Evolutionary conservation across 2,797 vertebrate genomes (phyloP).

Genomic region (Esox masquinongy): DNA sequence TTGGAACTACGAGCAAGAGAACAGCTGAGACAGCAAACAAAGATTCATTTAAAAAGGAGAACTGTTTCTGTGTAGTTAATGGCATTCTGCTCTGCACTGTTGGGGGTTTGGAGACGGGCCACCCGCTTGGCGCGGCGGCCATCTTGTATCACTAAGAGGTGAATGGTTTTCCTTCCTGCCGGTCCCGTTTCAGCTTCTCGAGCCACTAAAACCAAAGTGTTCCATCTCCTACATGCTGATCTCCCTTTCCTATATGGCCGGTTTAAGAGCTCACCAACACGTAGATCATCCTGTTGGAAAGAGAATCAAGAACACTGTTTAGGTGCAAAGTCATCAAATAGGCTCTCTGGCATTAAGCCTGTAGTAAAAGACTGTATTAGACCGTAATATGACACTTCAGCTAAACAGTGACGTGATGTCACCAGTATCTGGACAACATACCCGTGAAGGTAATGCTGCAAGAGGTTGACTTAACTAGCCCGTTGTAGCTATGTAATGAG

Average conservation of each 20-base stretch:
- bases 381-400: not conserved
- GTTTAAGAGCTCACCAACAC: constrained; percentile 98
- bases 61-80: constrained; percentile 53
- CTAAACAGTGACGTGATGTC: not conserved
- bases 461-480: too few species aligned
- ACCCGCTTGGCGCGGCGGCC: constrained; percentile 56
- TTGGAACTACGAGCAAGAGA: constrained; percentile 46
- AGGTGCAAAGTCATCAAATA: not conserved
- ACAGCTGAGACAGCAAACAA: constrained; percentile 36
- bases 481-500: too few species aligned
- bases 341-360: not conserved
- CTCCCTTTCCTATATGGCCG: constrained; percentile 21
- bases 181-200: constrained; percentile 64
- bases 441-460: too few species aligned
- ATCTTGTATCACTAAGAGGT: constrained; percentile 50
- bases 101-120: constrained; percentile 35
- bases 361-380: not conserved
- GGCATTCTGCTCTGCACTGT: constrained; percentile 29
- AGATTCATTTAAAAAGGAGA: constrained; percentile 49
- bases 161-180: constrained; percentile 54
- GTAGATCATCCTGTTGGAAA: constrained; percentile 91
- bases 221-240: constrained; percentile 57
- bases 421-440: too few species aligned
- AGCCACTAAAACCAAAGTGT: constrained; percentile 48
- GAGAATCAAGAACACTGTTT: constrained; percentile 27